Evolutionary conservation across 2,797 vertebrate genomes (phyloP), one percentile per base, ranked within the genome.

Genomic region (Lagocephalus sceleratus): DNA sequence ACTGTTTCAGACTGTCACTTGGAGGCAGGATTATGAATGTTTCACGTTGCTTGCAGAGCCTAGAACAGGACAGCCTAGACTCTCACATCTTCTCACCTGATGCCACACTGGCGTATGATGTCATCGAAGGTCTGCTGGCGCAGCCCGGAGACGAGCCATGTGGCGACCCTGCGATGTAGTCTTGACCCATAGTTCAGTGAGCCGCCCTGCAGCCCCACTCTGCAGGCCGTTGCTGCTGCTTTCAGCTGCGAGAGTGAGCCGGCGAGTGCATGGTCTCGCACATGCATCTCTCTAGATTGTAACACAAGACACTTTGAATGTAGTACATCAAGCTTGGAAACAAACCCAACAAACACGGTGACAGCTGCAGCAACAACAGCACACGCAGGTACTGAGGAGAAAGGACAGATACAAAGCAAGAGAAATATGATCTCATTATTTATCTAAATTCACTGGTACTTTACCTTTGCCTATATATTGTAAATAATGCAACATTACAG

Each of bases 301-400:
- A 94, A 93, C 89, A 93, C 92, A 91, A 93, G 94, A 95, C 93
- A 91, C 85, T 85, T 87, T 97, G 95, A 98, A 99, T 99, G 95
- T 98, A 95, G 92, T 92, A 12, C 87, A 78, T 87, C 66, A 73
- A 86, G 87, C 73, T 55, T 63, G 86, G 86, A 66, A 76, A 67
- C 77, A 51, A 60, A 47, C 57, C 68, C 61, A 49, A 67, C 64
- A 65, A 54, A 67, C 50, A 63, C 52, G 51, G 57, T 44, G 47
- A 59, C 60, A 63, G 63, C 53, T 38, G 51, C 66, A 56, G 71
- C 71, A 60, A 71, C 71, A 32, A 47, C 59, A 52, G 60, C 51
- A 79, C 63, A 63, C 43, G 58, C 75, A 59, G 69, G 73, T 79
- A 82, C 71, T 22, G 51, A 81, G 64, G 14, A 25, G 49, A 71